A percentile compares a stretch with the other conserved stretches of the same genome.
Conservation (phyloP, 1,140 invertebrate genomes). For the Neotoxoptera formosana region DNA sequence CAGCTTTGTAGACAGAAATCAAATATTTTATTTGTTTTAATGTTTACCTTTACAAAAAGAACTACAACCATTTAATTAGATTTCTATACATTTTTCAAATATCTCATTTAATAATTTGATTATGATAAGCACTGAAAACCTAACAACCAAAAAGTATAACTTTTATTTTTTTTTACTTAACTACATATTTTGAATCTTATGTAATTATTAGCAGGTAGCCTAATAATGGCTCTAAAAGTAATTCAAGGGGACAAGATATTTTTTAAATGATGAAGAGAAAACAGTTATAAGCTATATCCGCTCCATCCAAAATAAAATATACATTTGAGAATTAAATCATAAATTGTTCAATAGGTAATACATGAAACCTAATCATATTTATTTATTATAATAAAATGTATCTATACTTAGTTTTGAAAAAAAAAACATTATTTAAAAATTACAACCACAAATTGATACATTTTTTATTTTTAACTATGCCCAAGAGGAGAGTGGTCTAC, state of each 20-base stretch:
- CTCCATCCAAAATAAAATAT: not conserved
- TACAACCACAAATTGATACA: not conserved
- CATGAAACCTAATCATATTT: not conserved
- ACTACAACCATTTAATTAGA: conserved; percentile 47
- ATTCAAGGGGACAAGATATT: not conserved
- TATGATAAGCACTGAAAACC: not conserved
- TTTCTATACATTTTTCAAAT: not conserved
- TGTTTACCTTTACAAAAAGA: conserved; percentile 59
- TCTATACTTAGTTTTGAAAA: too few relatives aligned
- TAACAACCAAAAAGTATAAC: not conserved
- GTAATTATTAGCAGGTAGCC: not conserved
- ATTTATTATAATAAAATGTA: not conserved
- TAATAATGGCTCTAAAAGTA: not conserved
- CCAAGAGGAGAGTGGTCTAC: not conserved
- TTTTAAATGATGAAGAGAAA: not conserved
- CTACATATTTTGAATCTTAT: not conserved
- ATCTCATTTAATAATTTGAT: not conserved
- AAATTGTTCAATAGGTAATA: not conserved
- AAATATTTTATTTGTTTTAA: conserved; percentile 65
- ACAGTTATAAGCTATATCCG: not conserved
- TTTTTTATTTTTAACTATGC: not conserved
- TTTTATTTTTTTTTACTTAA: not conserved
- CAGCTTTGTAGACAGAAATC: conserved; percentile 68
- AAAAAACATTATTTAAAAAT: not conserved
- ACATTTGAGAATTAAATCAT: not conserved